These are phyloP conservation scores for Bhutanitis thaidina DNA, from an alignment of 2,888 invertebrate genomes.

Conservation along the genomic window DNA sequence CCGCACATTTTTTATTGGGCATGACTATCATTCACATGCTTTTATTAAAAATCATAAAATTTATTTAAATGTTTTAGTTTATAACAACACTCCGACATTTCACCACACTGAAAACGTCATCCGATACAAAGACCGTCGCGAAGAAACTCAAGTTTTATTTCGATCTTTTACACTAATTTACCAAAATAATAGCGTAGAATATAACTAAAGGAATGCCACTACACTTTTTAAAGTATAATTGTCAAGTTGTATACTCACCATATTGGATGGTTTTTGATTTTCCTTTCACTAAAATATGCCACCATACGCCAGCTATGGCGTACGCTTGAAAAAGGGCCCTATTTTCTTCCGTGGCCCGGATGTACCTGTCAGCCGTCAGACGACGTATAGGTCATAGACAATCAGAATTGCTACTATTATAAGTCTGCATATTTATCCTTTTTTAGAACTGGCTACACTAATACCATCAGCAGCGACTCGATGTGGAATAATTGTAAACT, in stretches of 20 bases:
- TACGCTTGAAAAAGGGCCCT: conserved; percentile 86
- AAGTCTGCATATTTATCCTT: too few species aligned
- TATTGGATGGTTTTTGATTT: conserved; percentile 92
- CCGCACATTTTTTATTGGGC: conserved; percentile 44
- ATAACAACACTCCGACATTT: conserved; percentile 39
- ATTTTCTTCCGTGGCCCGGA: conserved; percentile 53
- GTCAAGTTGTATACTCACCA: conserved; percentile 81
- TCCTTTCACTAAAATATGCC: conserved; percentile 83
- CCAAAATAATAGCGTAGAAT: conserved; percentile 53
- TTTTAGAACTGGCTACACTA: too few species aligned
- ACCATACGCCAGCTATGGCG: conserved; percentile 94
- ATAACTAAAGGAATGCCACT: conserved; percentile 40
- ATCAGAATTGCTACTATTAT: conserved; percentile 34
- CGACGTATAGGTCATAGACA: conserved; percentile 46
- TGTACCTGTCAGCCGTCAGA: conserved; percentile 50
- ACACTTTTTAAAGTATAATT: conserved; percentile 51
- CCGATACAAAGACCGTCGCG: conserved; percentile 60
- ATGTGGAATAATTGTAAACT: too few species aligned
- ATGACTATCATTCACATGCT: background rate
- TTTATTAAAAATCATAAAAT: background rate
- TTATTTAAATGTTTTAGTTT: conserved; percentile 4
- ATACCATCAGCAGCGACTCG: too few species aligned
- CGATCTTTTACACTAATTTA: conserved; percentile 32
- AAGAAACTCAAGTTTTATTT: conserved; percentile 38
- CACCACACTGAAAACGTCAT: conserved; percentile 68